phyloP scores from a whole-genome alignment of 2,797 vertebrate genomes.

The Catamblyrhynchus diadema region DNA sequence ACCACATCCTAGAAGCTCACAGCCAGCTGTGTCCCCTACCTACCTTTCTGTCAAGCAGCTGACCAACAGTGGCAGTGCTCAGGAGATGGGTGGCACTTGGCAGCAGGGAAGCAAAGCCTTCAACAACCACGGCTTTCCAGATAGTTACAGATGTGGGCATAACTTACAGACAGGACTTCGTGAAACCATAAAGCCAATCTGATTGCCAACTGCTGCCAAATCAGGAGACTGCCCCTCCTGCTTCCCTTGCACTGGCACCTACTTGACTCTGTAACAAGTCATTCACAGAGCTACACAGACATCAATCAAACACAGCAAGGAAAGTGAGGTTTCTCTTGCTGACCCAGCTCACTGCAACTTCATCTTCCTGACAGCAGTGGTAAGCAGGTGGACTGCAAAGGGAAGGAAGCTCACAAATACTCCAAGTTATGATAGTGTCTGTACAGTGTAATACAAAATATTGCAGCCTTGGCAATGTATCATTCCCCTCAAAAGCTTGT shows the following conservation, averaged over 20 bases:
- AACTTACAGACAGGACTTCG: not conserved
- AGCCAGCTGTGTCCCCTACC: not conserved
- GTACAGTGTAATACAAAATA: not conserved
- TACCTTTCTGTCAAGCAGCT: not conserved
- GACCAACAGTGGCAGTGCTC: not conserved
- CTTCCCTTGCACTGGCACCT: not conserved
- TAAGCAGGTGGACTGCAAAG: not conserved
- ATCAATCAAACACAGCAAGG: not conserved
- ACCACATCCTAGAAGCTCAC: not conserved
- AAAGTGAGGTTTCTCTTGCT: not conserved
- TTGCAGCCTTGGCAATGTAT: fast-evolving
- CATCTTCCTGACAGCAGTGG: not conserved
- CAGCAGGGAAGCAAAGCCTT: not conserved
- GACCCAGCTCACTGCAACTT: not conserved
- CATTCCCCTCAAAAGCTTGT: not conserved
- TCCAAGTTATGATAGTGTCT: not conserved
- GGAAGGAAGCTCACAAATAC: not conserved
- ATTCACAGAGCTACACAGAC: not conserved
- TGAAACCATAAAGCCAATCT: not conserved
- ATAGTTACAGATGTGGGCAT: fast-evolving
- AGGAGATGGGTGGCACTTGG: fast-evolving
- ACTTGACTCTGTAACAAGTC: not conserved
- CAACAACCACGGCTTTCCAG: not conserved
- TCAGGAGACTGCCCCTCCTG: not conserved
- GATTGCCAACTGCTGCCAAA: not conserved